Evolutionary conservation across 2,797 vertebrate genomes (phyloP).

Genomic region (Liparis tanakae): DNA sequence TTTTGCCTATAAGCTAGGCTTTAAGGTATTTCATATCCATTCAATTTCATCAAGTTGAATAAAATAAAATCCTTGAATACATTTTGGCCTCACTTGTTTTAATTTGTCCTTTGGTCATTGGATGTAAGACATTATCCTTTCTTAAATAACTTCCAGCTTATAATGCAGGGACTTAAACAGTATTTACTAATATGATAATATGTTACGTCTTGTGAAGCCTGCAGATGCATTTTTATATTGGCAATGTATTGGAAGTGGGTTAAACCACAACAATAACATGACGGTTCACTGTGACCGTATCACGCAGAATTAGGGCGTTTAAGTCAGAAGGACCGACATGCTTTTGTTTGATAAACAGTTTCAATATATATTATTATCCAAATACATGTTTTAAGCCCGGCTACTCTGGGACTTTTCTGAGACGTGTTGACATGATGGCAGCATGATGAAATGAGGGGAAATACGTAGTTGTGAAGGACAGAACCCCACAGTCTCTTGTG

Average conservation of each 20-base stretch:
- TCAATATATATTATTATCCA: constrained; percentile 13
- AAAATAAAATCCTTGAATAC: constrained; percentile 30
- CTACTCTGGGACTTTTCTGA: constrained; percentile 31
- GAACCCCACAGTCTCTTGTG: constrained; percentile 86
- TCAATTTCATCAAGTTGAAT: constrained; percentile 15
- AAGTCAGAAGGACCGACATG: background rate
- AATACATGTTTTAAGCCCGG: constrained; percentile 57
- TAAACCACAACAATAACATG: background rate
- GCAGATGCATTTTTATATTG: background rate
- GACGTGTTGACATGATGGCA: constrained; percentile 59
- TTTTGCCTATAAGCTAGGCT: constrained; percentile 37
- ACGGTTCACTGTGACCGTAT: background rate
- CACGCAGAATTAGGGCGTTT: constrained; percentile 4
- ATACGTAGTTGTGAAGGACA: constrained; percentile 78
- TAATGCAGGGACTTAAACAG: background rate
- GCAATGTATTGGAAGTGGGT: background rate
- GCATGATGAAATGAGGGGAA: constrained; percentile 77
- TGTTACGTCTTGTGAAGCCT: background rate
- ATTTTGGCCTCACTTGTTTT: constrained; percentile 23
- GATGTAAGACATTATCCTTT: constrained; percentile 6
- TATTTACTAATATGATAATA: constrained; percentile 2
- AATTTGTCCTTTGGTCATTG: constrained; percentile 12
- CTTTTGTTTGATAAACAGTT: constrained; percentile 28
- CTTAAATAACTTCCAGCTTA: constrained; percentile 1
- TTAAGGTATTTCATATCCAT: background rate